phyloP scores from a whole-genome alignment of 2,797 vertebrate species.

The Mus spretus region DNA sequence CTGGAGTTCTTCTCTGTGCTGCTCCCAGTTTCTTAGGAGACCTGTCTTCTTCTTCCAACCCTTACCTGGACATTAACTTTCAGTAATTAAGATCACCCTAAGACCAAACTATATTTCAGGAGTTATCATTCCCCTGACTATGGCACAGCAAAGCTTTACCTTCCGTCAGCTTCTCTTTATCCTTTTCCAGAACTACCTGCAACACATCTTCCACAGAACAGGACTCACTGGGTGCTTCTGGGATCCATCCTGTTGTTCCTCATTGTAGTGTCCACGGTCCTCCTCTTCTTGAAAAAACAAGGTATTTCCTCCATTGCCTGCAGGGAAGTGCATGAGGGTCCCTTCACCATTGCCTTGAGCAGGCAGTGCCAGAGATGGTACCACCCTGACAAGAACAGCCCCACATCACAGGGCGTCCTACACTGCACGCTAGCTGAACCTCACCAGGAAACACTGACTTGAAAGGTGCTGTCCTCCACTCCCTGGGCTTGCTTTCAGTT shows the following conservation, averaged over 20 bases:
- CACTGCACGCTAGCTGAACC: neutral
- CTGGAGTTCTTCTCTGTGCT: neutral
- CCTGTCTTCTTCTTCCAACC: neutral
- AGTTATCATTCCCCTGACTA: constrained; percentile 8
- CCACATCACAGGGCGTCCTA: neutral
- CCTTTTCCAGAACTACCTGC: constrained; percentile 73
- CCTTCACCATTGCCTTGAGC: neutral
- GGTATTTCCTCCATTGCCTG: constrained; percentile 70
- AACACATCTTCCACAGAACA: neutral
- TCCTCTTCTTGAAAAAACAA: constrained; percentile 52
- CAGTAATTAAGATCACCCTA: constrained; percentile 27
- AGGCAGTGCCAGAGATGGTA: neutral
- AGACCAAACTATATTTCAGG: constrained; percentile 27
- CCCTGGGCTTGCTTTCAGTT: neutral
- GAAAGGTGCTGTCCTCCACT: neutral
- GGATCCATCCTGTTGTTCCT: neutral
- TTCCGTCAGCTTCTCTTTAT: constrained; percentile 8
- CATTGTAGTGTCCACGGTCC: neutral
- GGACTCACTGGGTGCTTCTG: constrained; percentile 54
- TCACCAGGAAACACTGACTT: neutral
- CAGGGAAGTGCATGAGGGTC: neutral
- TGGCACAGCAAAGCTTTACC: constrained; percentile 39
- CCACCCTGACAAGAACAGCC: neutral
- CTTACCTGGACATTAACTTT: neutral
- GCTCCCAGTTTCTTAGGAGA: neutral